Evolutionary conservation across 2,888 invertebrate species (phyloP), one percentile per base, ranked within the genome.

Genomic region (Bimastos eiseni): DNA sequence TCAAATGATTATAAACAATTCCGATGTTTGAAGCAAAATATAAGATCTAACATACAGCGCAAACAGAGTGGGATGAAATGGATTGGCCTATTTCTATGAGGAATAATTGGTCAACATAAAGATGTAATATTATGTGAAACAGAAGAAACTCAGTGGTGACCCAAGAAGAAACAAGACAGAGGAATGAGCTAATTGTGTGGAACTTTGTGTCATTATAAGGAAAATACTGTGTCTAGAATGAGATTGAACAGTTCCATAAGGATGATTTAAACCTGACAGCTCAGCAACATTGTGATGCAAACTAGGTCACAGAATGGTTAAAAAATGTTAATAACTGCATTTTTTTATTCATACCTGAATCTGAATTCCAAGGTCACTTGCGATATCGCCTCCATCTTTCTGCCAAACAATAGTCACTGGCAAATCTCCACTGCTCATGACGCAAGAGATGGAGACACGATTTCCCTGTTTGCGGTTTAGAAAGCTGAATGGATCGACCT

Each of bases 391-490:
- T 83, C 96, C 97, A 95, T 98, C 97, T 95, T 98, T 97, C 94
- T 97, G 96, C 97, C 98, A 98, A 90, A 96, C 96, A 92, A 98
- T 96, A 92, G 96, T 96, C 92, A 98, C 96, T 2, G 98, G 97
- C 93, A 96, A 96, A 95, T 98, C 97, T 91, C 97, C 96, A 49
- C 96, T 96, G 83, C 97, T 97, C 90, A 97, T 97, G 90, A 97
- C 97, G 94, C 98, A 98, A 92, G 97, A 97, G 90, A 98, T 97
- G 94, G 93, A 93, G 34, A 94, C 97, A 97, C 55, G 97, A 97
- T 91, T 98, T 96, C 94, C 97, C 97, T 91, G 97, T 97, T 96
- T 98, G 97, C 96, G 97, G 88, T 97, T 96, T 0, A 98, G 97
- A 95, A 98, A 98, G 55, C 96, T 96, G 95, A 98, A 98, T 19